Percentiles rank a stretch among this genome's conserved stretches.
Conservation (phyloP, 2,113 vertebrate species). For the Excalfactoria chinensis region DNA sequence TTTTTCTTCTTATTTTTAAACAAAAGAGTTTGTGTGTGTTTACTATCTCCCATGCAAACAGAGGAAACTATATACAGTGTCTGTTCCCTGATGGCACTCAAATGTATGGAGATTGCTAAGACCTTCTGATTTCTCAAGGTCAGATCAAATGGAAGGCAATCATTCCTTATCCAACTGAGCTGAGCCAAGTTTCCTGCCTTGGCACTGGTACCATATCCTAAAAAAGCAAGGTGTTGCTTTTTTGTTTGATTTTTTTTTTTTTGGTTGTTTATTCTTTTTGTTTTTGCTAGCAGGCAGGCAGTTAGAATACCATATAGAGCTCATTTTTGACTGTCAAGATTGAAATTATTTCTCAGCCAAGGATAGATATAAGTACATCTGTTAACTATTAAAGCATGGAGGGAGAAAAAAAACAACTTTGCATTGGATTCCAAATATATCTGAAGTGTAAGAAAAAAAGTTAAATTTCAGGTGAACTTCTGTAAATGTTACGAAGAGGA, state of each 20-base stretch:
- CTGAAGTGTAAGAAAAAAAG: not conserved
- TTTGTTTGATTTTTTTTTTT: not conserved
- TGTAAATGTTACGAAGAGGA: not conserved
- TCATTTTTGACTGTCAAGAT: slow-evolving; percentile 78
- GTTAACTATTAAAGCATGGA: slow-evolving; percentile 77
- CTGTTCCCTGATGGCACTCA: not conserved
- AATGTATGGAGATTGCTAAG: slow-evolving; percentile 32
- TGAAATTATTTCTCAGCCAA: slow-evolving; percentile 75
- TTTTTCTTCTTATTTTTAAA: not conserved
- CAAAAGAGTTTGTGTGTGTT: not conserved
- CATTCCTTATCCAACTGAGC: slow-evolving; percentile 59
- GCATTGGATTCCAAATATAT: slow-evolving; percentile 26
- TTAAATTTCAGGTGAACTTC: not conserved
- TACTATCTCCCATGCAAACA: not conserved
- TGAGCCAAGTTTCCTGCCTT: slow-evolving; percentile 70
- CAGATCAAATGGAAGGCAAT: slow-evolving; percentile 66
- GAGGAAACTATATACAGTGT: not conserved
- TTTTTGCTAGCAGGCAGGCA: slow-evolving; percentile 68
- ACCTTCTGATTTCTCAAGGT: slow-evolving; percentile 72
- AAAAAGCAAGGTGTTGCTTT: slow-evolving; percentile 60
- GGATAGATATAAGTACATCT: slow-evolving; percentile 69
- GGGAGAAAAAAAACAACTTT: slow-evolving; percentile 43
- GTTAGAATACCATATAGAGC: slow-evolving; percentile 73
- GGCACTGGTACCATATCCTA: slow-evolving; percentile 53
- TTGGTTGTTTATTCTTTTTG: not conserved